Conservation (phyloP, 2,797 vertebrate species). For the Phoebastria nigripes region DNA sequence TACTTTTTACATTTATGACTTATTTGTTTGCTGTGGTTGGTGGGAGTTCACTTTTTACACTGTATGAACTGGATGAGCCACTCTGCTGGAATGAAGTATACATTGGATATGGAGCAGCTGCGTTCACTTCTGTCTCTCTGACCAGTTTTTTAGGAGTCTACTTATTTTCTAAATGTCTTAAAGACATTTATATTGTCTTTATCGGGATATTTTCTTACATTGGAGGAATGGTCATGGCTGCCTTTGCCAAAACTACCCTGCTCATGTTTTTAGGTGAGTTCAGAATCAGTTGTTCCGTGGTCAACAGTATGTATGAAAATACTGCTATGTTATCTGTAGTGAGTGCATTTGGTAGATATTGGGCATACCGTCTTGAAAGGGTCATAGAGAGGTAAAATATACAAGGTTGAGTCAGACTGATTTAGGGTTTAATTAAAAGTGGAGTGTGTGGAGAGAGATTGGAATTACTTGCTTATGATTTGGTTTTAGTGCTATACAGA, state of each 20-base stretch:
- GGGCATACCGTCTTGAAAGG: neutral
- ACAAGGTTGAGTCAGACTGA: neutral
- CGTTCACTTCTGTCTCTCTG: conserved; percentile 81
- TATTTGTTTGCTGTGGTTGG: conserved; percentile 80
- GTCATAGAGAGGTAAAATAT: neutral
- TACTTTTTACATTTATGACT: conserved; percentile 80
- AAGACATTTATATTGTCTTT: conserved; percentile 81
- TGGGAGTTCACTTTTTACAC: conserved; percentile 76
- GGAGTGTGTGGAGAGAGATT: neutral
- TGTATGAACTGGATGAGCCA: conserved; percentile 89
- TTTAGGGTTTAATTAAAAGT: neutral
- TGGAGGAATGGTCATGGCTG: conserved; percentile 77
- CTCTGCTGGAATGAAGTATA: conserved; percentile 94
- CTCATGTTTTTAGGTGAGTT: conserved; percentile 92
- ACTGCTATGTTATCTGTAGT: neutral
- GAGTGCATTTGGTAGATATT: neutral
- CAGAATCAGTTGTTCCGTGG: neutral
- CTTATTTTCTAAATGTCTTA: conserved; percentile 81
- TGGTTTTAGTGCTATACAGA: neutral
- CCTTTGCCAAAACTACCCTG: conserved; percentile 87
- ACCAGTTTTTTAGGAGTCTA: conserved; percentile 86
- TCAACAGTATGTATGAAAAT: neutral
- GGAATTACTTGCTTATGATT: neutral
- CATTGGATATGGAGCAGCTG: conserved; percentile 89
- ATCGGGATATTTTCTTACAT: conserved; percentile 86